Conservation (phyloP, 2,113 vertebrate genomes). For the Sinocyclocheilus anshuiensis region DNA sequence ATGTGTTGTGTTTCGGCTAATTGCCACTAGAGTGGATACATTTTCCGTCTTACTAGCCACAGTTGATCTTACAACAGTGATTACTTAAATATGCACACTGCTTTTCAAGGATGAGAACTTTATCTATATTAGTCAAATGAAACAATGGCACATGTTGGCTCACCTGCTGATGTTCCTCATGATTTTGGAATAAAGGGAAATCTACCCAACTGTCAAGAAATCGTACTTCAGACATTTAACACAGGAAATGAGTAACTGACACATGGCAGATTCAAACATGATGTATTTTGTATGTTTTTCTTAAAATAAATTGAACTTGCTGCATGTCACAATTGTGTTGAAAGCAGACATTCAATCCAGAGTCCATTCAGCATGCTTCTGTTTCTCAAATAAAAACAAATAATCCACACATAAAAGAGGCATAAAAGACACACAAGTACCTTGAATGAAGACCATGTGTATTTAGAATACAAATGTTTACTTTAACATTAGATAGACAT, state of each 20-base stretch:
- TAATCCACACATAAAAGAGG: not conserved
- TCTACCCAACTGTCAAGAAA: no score
- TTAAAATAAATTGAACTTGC: no score
- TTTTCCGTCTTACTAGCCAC: not conserved
- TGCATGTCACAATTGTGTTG: not conserved
- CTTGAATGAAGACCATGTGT: not conserved
- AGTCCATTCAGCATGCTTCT: not conserved
- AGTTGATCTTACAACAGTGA: not conserved
- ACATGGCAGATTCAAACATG: not conserved
- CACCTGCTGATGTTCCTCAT: no score
- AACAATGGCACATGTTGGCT: no score
- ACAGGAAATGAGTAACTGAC: not conserved
- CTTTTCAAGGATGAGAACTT: no score
- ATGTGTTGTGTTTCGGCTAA: not conserved
- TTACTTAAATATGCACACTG: no score
- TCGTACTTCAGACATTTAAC: not conserved
- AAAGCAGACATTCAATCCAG: not conserved
- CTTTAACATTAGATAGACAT: not conserved
- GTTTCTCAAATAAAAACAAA: not conserved
- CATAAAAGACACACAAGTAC: not conserved
- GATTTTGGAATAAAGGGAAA: no score
- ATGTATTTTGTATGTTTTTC: not conserved
- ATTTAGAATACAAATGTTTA: not conserved
- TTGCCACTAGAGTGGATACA: not conserved
- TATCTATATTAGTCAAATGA: no score